Evolutionary conservation across 2,888 invertebrate genomes (phyloP), one percentile per base, ranked within the genome.

Genomic region (Hypomecis atomaria): DNA sequence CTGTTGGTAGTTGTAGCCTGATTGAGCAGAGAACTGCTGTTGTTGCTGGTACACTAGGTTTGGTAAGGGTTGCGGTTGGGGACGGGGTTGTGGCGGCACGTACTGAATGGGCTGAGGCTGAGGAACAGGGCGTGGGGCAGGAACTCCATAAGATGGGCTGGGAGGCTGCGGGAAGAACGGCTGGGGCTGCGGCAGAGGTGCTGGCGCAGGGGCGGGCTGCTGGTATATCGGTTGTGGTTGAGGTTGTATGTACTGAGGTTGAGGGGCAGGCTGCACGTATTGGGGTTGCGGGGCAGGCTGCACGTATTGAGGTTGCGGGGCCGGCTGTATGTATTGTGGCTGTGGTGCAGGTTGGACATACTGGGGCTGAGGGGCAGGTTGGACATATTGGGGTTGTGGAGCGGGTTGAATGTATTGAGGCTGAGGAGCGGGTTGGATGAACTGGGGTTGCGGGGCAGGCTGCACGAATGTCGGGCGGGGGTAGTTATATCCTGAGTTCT

Each of bases 401-500:
- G 73, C 74, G 0, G 73, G 75, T 52, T 79, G 79, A 5, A 40
- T 38, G 6, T n/a, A 47, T n/a, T 64, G 54, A 9, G 54, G 54
- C 4, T 49, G 48, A 9, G 54, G 54, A 7, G 54, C 48, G 7
- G 55, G 66, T 66, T 62, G 63, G 66, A 47, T 68, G 68, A 40
- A 56, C 13, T 55, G 55, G 5, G 55, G 61, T 69, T 47, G 53
- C 11, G 65, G 65, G 8, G 67, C 59, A 37, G 67, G 61, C 36
- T 34, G 58, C 64, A 70, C 69, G 52, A 72, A 78, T 36, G 59
- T 78, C 0, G 84, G 85, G 47, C 77, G 81, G 53, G 75, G 81
- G 59, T 84, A 84, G 50, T 81, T 77, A 71, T 85, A 85, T 9
- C 85, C 84, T 8, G 62, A 66, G 60, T 78, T 78, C 8, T 58